Evolutionary conservation across 2,888 invertebrate species (phyloP), one percentile per base, ranked within the genome.

Genomic region (Drosophila pullipes): DNA sequence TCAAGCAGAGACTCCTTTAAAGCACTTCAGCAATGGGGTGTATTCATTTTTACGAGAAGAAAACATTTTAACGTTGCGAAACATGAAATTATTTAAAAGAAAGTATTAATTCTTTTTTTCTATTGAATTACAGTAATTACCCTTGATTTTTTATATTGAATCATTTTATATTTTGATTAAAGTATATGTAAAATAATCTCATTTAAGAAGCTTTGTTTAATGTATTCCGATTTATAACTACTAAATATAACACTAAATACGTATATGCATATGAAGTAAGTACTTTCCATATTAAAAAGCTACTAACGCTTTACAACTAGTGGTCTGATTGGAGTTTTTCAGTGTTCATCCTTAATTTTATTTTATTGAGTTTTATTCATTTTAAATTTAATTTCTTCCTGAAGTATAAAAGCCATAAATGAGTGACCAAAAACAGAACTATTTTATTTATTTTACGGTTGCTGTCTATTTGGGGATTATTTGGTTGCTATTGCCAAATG

Each of bases 1-100:
- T 75, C 78, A 78, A 81, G 39, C 59, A 52, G 41, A 53, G 67
- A 62, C 71, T 67, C 61, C 69, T 78, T 44, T 44, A 86, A 67
- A 69, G 70, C 79, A 74, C 76, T 74, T 74, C 30, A 52, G 3
- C 37, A 55, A 35, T 16, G 25, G 28, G 41, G 16, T 67, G 49
- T 57, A 70, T 49, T 59, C 4, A 22, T 44, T 44, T 50, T 50
- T 30, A 33, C 18, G 22, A 3, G 10, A 60, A 18, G 11, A 49
- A 37, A 33, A 13, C 10, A 16, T 6, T 25, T 33, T 25, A 18
- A 44, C 9, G n/a, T 16, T 41, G 49, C 13, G 10, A 47, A 54
- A 67, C 9, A 53, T 6, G 16, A 25, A 13, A 4, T 61, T 30
- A 33, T 22, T 37, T 28, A 5, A 10, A 18, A 25, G 9, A 25